Percentiles rank a stretch among this genome's conserved stretches.
phyloP scores from a whole-genome alignment of 1,140 invertebrate species.

The Sminthurinus signatus region DNA sequence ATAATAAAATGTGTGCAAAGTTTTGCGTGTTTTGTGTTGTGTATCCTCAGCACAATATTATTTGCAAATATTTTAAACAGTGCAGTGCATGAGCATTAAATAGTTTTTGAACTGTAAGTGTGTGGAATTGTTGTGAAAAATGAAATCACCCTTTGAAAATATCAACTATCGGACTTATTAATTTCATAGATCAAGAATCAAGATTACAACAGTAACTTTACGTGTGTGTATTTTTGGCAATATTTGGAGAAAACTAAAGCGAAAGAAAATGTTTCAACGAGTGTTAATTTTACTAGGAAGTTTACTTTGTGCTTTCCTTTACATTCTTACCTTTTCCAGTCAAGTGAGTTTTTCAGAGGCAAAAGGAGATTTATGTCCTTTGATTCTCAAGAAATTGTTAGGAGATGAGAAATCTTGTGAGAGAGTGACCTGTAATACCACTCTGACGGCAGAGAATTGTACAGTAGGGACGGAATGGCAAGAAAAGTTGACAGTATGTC shows the following conservation, averaged over 20 bases:
- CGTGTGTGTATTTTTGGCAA: neutral
- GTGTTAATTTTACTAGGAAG: neutral
- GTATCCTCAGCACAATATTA: too few relatives aligned
- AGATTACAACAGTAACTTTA: neutral
- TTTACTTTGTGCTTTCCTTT: neutral
- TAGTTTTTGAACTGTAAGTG: too few relatives aligned
- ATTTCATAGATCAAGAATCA: too few relatives aligned
- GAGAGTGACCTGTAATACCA: constrained; percentile 12
- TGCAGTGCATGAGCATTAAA: too few relatives aligned
- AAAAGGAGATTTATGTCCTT: neutral
- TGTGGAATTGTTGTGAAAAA: too few relatives aligned
- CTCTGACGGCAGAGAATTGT: constrained; percentile 15
- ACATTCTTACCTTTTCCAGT: neutral
- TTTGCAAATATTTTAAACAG: too few relatives aligned
- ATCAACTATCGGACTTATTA: too few relatives aligned
- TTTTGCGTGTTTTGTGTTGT: too few relatives aligned
- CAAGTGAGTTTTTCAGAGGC: neutral
- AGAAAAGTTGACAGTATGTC: neutral
- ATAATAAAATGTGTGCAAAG: too few relatives aligned
- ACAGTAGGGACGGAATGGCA: neutral
- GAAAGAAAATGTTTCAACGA: neutral
- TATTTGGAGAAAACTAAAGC: neutral
- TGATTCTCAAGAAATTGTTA: constrained; percentile 2
- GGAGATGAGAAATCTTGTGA: constrained; percentile 12
- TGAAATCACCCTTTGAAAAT: too few relatives aligned